These are phyloP conservation scores for Cryptosula pallasiana DNA, from an alignment of 2,888 invertebrate genomes.

Conservation along the genomic window DNA sequence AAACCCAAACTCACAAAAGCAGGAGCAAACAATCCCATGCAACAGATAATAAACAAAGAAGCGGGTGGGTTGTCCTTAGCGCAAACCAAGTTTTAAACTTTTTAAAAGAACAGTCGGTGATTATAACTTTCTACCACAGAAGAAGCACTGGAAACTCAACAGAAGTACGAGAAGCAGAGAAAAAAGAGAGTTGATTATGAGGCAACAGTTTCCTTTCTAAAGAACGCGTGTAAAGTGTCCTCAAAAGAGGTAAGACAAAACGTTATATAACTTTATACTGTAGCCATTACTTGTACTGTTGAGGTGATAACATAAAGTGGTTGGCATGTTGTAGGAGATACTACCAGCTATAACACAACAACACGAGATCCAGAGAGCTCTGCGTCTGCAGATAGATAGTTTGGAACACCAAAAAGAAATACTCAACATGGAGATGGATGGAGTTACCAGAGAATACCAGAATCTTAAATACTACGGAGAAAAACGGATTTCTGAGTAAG, in stretches of 20 bases:
- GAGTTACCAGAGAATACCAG: constrained; percentile 10
- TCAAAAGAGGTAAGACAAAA: neutral
- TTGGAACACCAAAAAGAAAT: constrained; percentile 6
- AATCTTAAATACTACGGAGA: constrained; percentile 1
- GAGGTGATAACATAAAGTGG: too few relatives aligned
- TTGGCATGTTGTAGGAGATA: constrained; percentile 1
- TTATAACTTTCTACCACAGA: too few relatives aligned
- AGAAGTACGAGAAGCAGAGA: constrained; percentile 17
- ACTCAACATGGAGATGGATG: neutral
- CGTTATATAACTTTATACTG: neutral
- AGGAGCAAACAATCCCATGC: neutral
- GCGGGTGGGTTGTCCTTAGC: constrained; percentile 6
- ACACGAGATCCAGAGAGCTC: constrained; percentile 2
- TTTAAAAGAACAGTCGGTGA: too few relatives aligned
- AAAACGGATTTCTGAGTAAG: constrained; percentile 13
- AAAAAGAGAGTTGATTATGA: constrained; percentile 22
- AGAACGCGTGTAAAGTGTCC: constrained; percentile 19
- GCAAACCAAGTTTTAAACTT: too few relatives aligned
- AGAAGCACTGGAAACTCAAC: neutral
- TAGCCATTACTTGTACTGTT: neutral
- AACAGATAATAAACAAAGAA: constrained; percentile 12
- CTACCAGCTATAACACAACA: constrained; percentile 19
- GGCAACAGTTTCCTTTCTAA: neutral
- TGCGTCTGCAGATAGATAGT: neutral
- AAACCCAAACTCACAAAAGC: neutral